phyloP scores from a whole-genome alignment of 2,888 invertebrate genomes.

The Aethes cnicana region DNA sequence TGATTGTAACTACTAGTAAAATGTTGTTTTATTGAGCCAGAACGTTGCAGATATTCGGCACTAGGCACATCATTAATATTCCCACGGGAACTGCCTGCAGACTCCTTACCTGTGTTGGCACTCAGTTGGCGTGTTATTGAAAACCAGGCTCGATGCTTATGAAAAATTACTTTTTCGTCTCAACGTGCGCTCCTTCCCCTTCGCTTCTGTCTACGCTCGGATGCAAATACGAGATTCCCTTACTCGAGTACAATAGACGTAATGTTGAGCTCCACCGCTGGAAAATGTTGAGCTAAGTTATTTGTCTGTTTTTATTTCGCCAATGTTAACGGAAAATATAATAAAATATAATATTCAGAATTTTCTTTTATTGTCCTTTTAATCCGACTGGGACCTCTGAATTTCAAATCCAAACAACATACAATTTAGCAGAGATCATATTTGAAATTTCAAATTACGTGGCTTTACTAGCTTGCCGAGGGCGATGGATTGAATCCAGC shows the following conservation, averaged over 20 bases:
- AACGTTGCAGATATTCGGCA: not conserved
- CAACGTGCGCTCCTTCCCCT: constrained; percentile 54
- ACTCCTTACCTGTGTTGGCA: constrained; percentile 39
- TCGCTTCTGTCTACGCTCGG: constrained; percentile 57
- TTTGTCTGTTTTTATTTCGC: constrained; percentile 52
- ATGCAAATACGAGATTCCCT: constrained; percentile 73
- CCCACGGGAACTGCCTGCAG: constrained; percentile 6
- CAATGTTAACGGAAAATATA: constrained; percentile 28
- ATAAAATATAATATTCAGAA: constrained; percentile 19
- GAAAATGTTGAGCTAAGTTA: constrained; percentile 72
- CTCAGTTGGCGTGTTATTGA: constrained; percentile 62
- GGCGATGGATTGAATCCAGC: too few species aligned
- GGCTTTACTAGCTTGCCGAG: too few species aligned
- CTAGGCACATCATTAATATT: constrained; percentile 30
- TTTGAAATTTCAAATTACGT: too few species aligned
- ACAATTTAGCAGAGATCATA: too few species aligned
- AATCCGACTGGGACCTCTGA: not conserved
- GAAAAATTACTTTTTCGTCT: constrained; percentile 69
- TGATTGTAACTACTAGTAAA: too few species aligned
- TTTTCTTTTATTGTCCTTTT: constrained; percentile 12
- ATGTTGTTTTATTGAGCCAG: too few species aligned
- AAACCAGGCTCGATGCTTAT: constrained; percentile 60
- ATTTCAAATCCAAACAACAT: too few species aligned
- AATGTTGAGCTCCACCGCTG: constrained; percentile 61
- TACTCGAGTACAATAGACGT: constrained; percentile 66